Conservation (phyloP, 2,888 invertebrate species). For the Agonopterix heracliana region DNA sequence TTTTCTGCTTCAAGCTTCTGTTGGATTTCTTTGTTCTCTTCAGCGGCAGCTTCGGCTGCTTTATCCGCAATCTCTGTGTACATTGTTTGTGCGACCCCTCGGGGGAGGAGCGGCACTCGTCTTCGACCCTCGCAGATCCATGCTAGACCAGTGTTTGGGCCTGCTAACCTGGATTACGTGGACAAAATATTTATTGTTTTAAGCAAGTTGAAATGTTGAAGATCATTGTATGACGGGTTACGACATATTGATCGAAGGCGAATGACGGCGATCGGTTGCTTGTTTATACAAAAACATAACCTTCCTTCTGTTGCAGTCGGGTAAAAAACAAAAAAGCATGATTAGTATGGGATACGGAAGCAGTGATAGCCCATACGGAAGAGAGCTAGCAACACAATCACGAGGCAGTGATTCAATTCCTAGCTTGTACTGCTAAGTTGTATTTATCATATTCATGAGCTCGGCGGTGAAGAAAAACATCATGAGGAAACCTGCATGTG, state of each 20-base stretch:
- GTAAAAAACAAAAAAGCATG: not conserved
- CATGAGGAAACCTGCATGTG: no score
- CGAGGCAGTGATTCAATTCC: no score
- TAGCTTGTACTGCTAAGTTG: no score
- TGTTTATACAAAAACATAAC: not conserved
- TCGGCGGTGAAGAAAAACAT: no score
- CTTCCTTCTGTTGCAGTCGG: no score
- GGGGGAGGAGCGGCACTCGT: slow-evolving; percentile 86
- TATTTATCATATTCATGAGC: no score
- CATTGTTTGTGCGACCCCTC: slow-evolving; percentile 89
- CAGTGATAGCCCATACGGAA: no score
- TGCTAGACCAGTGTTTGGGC: slow-evolving; percentile 81
- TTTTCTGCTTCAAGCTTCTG: slow-evolving; percentile 57
- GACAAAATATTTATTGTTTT: not conserved
- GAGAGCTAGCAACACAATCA: no score
- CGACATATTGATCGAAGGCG: not conserved
- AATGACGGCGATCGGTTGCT: no score
- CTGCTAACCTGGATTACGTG: slow-evolving; percentile 70
- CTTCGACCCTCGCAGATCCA: slow-evolving; percentile 94
- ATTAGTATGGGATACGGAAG: no score
- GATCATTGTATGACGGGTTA: not conserved
- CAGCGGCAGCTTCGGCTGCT: slow-evolving; percentile 62
- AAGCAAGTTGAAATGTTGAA: not conserved
- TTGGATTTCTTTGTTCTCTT: slow-evolving; percentile 55
- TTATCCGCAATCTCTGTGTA: slow-evolving; percentile 89